Base-by-base conservation (phyloP, 2,113 vertebrate genomes). In the Saccopteryx leptura region DNA sequence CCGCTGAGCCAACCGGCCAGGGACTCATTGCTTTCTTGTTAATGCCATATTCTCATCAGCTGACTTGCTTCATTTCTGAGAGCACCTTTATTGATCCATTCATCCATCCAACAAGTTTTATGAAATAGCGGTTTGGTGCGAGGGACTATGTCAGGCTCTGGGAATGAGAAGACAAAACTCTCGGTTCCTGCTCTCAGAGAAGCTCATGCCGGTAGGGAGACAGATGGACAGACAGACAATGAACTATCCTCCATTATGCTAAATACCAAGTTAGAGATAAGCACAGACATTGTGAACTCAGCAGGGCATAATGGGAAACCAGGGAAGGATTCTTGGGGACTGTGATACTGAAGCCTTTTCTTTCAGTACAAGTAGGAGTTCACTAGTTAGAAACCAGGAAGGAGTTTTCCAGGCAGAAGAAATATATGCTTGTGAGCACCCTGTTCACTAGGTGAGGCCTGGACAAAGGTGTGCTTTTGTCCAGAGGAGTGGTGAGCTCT, bases 371-470 rank as follows among this genome's bases (percentile, higher is more conserved):
- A 66, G 23, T n/a, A 75, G 54, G 74, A 94, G 50, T 66, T 75
- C 71, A 61, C 33, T 12, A 75, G 52, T 80, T 63, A 68, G 61
- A 92, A 52, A 69, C 24, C 39, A 88, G 69, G 84, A 95, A 87
- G 89, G 48, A 69, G 18, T 17, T 95, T 81, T 28, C 9, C 19
- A 39, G 76, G 81, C 18, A 74, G 63, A 91, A 80, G 39, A 85
- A 23, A 33, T n/a, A 31, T 7, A 14, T 66, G 11, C 19, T 74
- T 85, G n/a, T 39, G 68, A 89, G n/a, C 23, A 66, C 33, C 80
- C 80, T 66, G 8, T 15, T 95, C 12, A 56, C 48, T 15, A 94
- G 56, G 26, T 0, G 1, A 90, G 26, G 31, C 39, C 48, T 39
- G 28, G 69, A 23, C 46, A 80, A 69, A 91, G 46, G 8, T 76